Conservation (phyloP, 2,888 invertebrate species). For the Idaea dimidiata region DNA sequence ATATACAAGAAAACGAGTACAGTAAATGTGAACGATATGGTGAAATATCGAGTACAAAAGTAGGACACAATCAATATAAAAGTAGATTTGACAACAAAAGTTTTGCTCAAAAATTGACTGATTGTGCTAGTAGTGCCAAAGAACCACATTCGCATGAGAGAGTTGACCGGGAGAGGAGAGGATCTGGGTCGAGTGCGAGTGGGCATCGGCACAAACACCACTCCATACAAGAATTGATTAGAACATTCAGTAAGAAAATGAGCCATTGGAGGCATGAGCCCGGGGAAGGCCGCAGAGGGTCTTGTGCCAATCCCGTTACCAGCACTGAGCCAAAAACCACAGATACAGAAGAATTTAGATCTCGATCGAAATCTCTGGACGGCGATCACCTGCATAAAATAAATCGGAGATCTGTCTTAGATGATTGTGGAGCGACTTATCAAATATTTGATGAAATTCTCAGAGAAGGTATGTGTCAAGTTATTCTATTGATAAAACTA, state of each 20-base stretch:
- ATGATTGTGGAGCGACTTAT: slow-evolving; percentile 91
- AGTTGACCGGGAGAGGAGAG: slow-evolving; percentile 47
- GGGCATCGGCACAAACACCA: slow-evolving; percentile 81
- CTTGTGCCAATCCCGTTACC: slow-evolving; percentile 67
- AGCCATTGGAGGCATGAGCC: slow-evolving; percentile 85
- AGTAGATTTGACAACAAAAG: slow-evolving; percentile 65
- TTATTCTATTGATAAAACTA: not conserved
- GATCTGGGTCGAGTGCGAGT: slow-evolving; percentile 60
- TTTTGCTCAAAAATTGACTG: slow-evolving; percentile 67
- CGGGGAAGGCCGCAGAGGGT: slow-evolving; percentile 68
- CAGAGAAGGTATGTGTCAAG: slow-evolving; percentile 61
- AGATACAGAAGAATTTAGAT: slow-evolving; percentile 84
- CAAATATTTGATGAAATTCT: slow-evolving; percentile 90
- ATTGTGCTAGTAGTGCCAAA: slow-evolving; percentile 45
- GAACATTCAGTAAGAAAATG: slow-evolving; percentile 87
- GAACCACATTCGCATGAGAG: slow-evolving; percentile 48
- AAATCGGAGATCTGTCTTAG: slow-evolving; percentile 71
- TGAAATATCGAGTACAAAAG: slow-evolving; percentile 66
- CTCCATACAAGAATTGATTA: slow-evolving; percentile 88
- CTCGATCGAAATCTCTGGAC: slow-evolving; percentile 90
- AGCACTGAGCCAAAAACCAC: slow-evolving; percentile 66
- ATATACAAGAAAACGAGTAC: slow-evolving; percentile 73
- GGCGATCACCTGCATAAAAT: slow-evolving; percentile 71
- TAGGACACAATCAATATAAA: slow-evolving; percentile 49
- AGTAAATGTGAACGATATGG: slow-evolving; percentile 75